Conservation (phyloP, 2,888 invertebrate species). For the Lissonota sp. region DNA sequence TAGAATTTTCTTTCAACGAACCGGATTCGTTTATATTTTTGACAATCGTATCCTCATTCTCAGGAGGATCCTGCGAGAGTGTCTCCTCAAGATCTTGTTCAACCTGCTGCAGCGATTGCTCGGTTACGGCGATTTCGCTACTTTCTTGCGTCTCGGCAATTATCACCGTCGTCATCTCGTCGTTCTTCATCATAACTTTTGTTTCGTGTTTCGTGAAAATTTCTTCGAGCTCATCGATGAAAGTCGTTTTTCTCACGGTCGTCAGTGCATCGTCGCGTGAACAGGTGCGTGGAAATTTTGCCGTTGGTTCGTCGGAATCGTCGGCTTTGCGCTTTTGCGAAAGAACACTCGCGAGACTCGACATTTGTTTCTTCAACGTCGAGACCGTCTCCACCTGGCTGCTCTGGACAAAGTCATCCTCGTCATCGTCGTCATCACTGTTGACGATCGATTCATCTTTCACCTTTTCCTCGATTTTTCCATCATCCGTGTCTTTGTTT, state of each 20-base stretch:
- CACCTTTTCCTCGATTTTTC: constrained; percentile 38
- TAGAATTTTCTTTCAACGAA: background rate
- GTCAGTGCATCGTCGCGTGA: constrained; percentile 50
- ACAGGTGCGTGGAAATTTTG: constrained; percentile 61
- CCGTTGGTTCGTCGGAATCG: constrained; percentile 29
- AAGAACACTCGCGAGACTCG: constrained; percentile 4
- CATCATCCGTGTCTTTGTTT: constrained; percentile 22
- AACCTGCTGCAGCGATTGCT: constrained; percentile 49
- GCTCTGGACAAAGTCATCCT: constrained; percentile 59
- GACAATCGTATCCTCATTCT: constrained; percentile 3
- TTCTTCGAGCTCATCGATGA: constrained; percentile 26
- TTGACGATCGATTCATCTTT: constrained; percentile 31
- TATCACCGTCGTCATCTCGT: constrained; percentile 26
- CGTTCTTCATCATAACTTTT: background rate
- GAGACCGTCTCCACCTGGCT: constrained; percentile 55
- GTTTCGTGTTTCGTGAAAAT: background rate
- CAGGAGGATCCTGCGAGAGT: constrained; percentile 35
- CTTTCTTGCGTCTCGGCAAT: constrained; percentile 53
- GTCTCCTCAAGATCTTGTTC: constrained; percentile 54
- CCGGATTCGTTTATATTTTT: constrained; percentile 1
- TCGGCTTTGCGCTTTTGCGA: constrained; percentile 64
- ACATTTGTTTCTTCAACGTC: constrained; percentile 58
- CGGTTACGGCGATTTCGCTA: background rate
- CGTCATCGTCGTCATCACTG: constrained; percentile 39
- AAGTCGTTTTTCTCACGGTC: constrained; percentile 30